Base-by-base conservation (phyloP, 2,113 vertebrate species). In the Probosciger aterrimus region DNA sequence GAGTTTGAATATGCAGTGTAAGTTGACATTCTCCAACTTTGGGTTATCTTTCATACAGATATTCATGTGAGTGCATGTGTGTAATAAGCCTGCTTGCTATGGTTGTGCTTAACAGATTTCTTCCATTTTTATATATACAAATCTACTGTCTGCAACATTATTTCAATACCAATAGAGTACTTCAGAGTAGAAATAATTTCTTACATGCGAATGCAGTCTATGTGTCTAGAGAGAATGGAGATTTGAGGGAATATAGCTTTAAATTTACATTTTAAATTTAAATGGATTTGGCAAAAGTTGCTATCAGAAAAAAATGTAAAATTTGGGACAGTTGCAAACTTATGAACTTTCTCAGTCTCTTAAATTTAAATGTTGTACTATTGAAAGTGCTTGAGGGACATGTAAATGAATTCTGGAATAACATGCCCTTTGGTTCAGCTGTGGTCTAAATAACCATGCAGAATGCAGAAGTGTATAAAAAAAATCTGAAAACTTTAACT, bases 311-410 rank as follows among this genome's bases (percentile, higher is more conserved):
- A 82, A 90, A 83, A 39, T n/a, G 49, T 35, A 60, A 77, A 87
- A 93, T 92, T 94, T 71, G 60, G 63, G 79, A 73, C 74, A 92
- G 69, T 71, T 92, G 53, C 70, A 96, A 95, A 93, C 65, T 94
- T 93, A 59, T 25, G 53, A 95, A 96, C 41, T 96, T 94, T 95
- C 77, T 71, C 86, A 95, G 35, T 96, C 90, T 74, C 59, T 92
- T 88, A 93, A 96, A 96, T 93, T 90, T 96, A 97, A 97, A 96
- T 95, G 94, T 94, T 88, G 33, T 71, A 75, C 41, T 90, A 57
- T 90, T 95, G 77, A 84, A 91, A 11, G 55, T 69, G 49, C 95
- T 95, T 96, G 47, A 73, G 91, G 60, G 92, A 92, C 30, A 68
- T 71, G 47, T 80, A 71, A 46, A 75, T 85, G 85, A 87, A 44